Evolutionary conservation across 2,113 vertebrate genomes (phyloP).

Genomic region (Rhinoptilus africanus): DNA sequence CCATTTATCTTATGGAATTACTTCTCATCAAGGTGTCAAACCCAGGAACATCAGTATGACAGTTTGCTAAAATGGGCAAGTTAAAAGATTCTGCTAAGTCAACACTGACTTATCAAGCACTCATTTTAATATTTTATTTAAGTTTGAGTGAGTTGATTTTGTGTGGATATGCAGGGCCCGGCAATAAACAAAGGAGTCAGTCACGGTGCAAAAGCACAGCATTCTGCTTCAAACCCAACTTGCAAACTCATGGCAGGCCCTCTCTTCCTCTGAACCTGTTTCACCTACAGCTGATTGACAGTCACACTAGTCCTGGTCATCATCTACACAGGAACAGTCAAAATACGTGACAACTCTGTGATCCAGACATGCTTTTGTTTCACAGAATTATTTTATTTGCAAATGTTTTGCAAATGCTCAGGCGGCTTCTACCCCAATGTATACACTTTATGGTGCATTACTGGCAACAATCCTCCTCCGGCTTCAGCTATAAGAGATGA

Average conservation of each 20-base stretch:
- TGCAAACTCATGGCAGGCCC: not conserved
- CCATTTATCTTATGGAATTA: not conserved
- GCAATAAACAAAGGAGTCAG: not conserved
- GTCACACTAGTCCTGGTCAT: not conserved
- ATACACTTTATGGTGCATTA: not conserved
- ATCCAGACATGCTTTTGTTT: not conserved
- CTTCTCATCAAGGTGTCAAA: not conserved
- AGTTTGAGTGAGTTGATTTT: not conserved
- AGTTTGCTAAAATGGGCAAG: not conserved
- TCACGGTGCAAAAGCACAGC: not conserved
- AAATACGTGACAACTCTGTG: not conserved
- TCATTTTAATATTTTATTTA: constrained; percentile 30
- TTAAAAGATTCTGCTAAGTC: constrained; percentile 8
- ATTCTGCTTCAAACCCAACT: not conserved
- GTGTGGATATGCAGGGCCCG: not conserved
- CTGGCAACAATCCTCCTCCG: not conserved
- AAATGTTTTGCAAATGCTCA: not conserved
- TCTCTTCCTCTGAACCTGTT: not conserved
- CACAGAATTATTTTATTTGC: not conserved
- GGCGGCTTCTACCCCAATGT: not conserved
- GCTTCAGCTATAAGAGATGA: not conserved
- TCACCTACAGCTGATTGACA: not conserved
- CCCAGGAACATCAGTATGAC: not conserved
- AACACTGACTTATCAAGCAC: not conserved
- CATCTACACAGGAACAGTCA: not conserved